Base-by-base conservation (phyloP, 2,113 vertebrate genomes). In the Atrichornis clamosus region DNA sequence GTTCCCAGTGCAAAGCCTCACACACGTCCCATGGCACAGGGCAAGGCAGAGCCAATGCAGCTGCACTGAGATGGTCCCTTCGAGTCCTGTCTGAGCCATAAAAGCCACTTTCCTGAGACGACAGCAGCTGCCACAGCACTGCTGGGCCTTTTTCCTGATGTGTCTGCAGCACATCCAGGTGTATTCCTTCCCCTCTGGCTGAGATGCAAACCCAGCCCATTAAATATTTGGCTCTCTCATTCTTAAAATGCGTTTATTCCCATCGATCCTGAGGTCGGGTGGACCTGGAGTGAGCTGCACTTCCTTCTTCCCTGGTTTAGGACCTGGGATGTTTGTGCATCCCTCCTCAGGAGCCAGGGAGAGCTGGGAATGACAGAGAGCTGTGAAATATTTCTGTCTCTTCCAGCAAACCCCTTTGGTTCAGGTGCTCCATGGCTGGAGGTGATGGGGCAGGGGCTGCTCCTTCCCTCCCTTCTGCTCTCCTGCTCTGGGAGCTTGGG, bases 21-120 rank as follows among this genome's bases (percentile, higher is more conserved):
- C 63, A 13, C 10, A 0, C 1, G 37, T 22, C 83, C 68, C n/a
- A 8, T 1, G 27, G 33, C 79, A 46, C 72, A 53, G 0, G 80
- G 76, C 68, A 53, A n/a, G 52, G 93, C 82, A 35, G 73, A 74
- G 72, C 63, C 27, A 39, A 47, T 65, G 0, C 86, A 59, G 72
- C 46, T 67, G 46, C 47, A 46, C 33, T 1, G 33, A 16, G 64
- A 35, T 2, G 3, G 19, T 19, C 46, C 86, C 86, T 65, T 37
- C 1, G 15, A 28, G 24, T 50, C 12, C 1, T 3, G 44, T 44
- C 73, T 37, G 55, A 73, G 41, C 73, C 64, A 32, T 7, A 60
- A 83, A 94, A 84, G 30, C 35, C 50, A 13, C 87, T 62, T 69
- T n/a, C 30, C 59, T 20, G 33, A 39, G 67, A 37, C 4, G 24